A percentile compares a stretch with the other conserved stretches of the same genome.
These are phyloP conservation scores for Teleiodes luculella DNA, from an alignment of 2,888 invertebrate species.

Conservation along the genomic window DNA sequence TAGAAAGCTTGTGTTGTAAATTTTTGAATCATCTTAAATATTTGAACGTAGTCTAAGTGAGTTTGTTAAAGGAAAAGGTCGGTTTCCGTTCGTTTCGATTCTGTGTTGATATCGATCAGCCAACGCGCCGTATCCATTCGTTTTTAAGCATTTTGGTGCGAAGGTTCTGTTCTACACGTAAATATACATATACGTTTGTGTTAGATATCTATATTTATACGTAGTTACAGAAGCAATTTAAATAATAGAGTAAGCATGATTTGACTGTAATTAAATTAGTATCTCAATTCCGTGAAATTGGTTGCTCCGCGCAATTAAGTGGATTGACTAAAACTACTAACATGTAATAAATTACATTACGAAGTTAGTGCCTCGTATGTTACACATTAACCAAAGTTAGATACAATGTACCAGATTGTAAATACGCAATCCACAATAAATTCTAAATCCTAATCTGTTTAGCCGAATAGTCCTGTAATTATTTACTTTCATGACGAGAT, in stretches of 20 bases:
- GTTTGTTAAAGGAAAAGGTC: not conserved
- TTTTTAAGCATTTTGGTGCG: slow-evolving; percentile 11
- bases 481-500: too few species aligned
- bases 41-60: not conserved
- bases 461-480: too few species aligned
- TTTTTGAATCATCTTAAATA: not conserved
- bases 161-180: not conserved
- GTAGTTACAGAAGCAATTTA: not conserved
- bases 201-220: too few species aligned
- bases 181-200: not conserved
- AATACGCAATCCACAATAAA: too few species aligned
- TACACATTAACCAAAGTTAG: not conserved
- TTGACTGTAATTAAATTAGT: not conserved
- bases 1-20: not conserved
- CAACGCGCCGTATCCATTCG: slow-evolving; percentile 4
- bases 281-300: not conserved
- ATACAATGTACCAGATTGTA: not conserved
- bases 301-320: not conserved
- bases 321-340: not conserved
- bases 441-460: too few species aligned
- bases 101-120: slow-evolving; percentile 14
- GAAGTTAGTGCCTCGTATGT: not conserved
- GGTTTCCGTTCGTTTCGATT: slow-evolving; percentile 3
- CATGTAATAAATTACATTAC: not conserved
- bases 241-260: not conserved